These are phyloP conservation scores for Pelobates cultripes DNA, from an alignment of 2,797 vertebrate genomes.

Conservation along the genomic window DNA sequence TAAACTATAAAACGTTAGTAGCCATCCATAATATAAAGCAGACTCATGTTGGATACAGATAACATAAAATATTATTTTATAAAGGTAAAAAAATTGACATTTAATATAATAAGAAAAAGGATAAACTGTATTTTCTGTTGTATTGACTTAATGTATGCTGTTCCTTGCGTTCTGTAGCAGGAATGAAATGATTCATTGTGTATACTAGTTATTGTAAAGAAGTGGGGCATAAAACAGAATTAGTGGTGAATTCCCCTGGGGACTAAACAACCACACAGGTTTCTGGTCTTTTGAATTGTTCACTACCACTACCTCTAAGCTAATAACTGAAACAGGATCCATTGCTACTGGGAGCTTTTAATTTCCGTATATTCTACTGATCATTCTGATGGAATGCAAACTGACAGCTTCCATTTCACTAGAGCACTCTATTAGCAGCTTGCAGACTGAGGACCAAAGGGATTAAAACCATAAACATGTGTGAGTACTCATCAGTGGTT, in stretches of 20 bases:
- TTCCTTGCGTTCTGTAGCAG: constrained; percentile 37
- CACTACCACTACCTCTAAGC: constrained; percentile 70
- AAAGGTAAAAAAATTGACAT: constrained; percentile 23
- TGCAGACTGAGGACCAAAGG: constrained; percentile 36
- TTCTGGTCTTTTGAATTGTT: constrained; percentile 74
- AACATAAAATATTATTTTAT: no score
- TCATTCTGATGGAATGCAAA: constrained; percentile 69
- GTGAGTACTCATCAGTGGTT: neutral
- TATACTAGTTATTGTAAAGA: constrained; percentile 76
- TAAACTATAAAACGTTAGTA: no score
- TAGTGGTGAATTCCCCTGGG: constrained; percentile 78
- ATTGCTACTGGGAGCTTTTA: constrained; percentile 78
- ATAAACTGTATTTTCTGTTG: constrained; percentile 24
- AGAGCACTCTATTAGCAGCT: constrained; percentile 72
- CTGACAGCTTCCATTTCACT: constrained; percentile 72
- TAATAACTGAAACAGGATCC: constrained; percentile 76
- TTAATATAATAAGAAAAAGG: constrained; percentile 73
- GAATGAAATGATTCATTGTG: constrained; percentile 71
- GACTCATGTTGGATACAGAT: no score
- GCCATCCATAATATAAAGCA: no score
- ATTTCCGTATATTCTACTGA: constrained; percentile 79
- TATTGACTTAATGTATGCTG: constrained; percentile 26
- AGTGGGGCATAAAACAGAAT: constrained; percentile 87
- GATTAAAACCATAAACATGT: constrained; percentile 4
- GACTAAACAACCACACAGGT: constrained; percentile 79